phyloP scores from a whole-genome alignment of 1,140 invertebrate genomes.

The Zaprionus inermis region DNA sequence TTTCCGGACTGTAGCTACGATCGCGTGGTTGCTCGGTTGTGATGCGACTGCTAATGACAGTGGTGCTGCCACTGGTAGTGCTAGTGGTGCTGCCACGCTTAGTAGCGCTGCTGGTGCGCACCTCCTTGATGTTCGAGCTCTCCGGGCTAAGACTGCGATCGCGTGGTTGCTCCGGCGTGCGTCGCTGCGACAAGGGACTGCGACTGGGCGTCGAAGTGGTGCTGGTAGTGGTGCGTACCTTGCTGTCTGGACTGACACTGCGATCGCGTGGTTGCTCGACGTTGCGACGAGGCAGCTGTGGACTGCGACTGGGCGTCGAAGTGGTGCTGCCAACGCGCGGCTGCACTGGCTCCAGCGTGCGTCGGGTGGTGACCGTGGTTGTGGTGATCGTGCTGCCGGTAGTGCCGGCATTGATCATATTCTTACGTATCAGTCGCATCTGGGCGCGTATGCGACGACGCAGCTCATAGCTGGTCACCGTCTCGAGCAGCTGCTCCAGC shows the following conservation, averaged over 20 bases:
- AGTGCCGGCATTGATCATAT: constrained; percentile 64
- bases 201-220: constrained; percentile 29
- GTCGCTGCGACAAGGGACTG: constrained; percentile 26
- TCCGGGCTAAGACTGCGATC: constrained; percentile 27
- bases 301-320: constrained; percentile 49
- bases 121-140: constrained; percentile 32
- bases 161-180: background rate
- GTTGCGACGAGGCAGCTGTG: constrained; percentile 9
- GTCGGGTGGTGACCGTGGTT: constrained; percentile 30
- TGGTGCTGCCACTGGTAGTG: background rate
- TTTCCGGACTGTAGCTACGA: constrained; percentile 15
- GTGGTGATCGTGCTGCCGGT: constrained; percentile 33
- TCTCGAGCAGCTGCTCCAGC: constrained; percentile 89
- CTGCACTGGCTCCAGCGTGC: constrained; percentile 23
- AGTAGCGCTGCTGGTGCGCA: constrained; percentile 16
- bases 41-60: background rate
- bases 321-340: constrained; percentile 26
- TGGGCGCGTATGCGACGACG: constrained; percentile 90
- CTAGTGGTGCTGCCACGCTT: constrained; percentile 1
- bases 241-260: constrained; percentile 7
- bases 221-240: constrained; percentile 36
- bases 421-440: constrained; percentile 88
- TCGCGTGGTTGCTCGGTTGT: constrained; percentile 1
- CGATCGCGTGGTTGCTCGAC: constrained; percentile 9
- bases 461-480: constrained; percentile 89